Evolutionary conservation across 2,888 invertebrate species (phyloP).

Genomic region (Cataglyphis cursor): DNA sequence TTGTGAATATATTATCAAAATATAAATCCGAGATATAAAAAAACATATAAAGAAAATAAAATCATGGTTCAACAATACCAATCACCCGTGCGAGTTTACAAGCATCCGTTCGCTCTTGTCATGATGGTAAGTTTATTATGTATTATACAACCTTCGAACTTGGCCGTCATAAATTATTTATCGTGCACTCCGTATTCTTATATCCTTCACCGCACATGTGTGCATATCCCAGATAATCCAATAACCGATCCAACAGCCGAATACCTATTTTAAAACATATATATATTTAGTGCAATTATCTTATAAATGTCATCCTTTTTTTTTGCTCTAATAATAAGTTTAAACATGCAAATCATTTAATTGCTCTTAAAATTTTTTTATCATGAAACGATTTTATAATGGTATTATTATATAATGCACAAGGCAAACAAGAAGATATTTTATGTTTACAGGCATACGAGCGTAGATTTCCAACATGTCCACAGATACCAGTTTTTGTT

Average conservation of each 20-base stretch:
- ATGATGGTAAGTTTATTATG: slow-evolving; percentile 93
- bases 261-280: not conserved
- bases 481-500: slow-evolving; percentile 97
- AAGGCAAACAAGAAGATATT: not conserved
- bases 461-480: slow-evolving; percentile 96
- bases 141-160: slow-evolving; percentile 55
- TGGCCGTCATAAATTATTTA: slow-evolving; percentile 64
- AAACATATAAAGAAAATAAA: slow-evolving; percentile 22
- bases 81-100: slow-evolving; percentile 97
- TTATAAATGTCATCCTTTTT: slow-evolving; percentile 4
- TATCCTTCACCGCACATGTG: slow-evolving; percentile 53
- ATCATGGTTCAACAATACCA: slow-evolving; percentile 98
- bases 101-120: slow-evolving; percentile 97
- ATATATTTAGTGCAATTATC: not conserved
- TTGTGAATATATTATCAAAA: not conserved
- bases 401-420: not conserved
- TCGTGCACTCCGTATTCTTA: slow-evolving; percentile 56
- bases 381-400: not conserved
- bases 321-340: not conserved
- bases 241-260: slow-evolving; percentile 27
- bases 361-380: not conserved
- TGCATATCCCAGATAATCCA: slow-evolving; percentile 41
- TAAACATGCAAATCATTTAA: not conserved
- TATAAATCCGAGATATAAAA: not conserved
- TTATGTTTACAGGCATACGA: slow-evolving; percentile 93